A percentile compares a stretch with the other conserved stretches of the same genome.
phyloP scores from a whole-genome alignment of 2,888 invertebrate species.

The Margaritifera margaritifera region DNA sequence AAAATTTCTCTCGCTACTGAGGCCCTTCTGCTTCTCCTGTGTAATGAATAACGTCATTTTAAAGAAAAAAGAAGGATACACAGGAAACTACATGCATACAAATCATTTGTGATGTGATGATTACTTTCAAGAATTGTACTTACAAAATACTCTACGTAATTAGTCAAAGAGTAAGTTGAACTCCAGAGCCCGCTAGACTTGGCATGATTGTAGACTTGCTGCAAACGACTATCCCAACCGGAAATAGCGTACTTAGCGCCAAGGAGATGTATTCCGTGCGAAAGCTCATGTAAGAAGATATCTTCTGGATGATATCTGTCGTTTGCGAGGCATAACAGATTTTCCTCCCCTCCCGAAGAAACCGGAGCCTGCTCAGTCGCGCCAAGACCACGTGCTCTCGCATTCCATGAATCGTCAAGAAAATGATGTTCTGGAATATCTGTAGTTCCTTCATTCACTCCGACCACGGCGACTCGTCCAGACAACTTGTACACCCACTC shows the following conservation, averaged over 20 bases:
- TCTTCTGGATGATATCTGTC: conserved; percentile 37
- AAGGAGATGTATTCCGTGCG: conserved; percentile 49
- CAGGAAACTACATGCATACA: no score
- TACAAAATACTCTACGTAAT: conserved; percentile 46
- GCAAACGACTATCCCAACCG: conserved; percentile 37
- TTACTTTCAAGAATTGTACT: conserved; percentile 8
- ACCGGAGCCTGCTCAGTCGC: conserved; percentile 49
- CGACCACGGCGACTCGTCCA: conserved; percentile 57
- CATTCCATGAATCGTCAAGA: conserved; percentile 37
- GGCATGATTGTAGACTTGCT: conserved; percentile 30
- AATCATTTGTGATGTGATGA: no score
- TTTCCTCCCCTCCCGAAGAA: conserved; percentile 54
- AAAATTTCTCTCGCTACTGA: no score
- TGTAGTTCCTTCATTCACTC: conserved; percentile 35
- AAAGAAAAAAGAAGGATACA: no score
- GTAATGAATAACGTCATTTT: no score
- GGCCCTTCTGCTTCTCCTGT: no score
- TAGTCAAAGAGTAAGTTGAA: conserved; percentile 45
- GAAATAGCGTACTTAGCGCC: conserved; percentile 43
- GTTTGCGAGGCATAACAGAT: conserved; percentile 44
- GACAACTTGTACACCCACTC: conserved; percentile 49
- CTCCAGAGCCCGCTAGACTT: conserved; percentile 38
- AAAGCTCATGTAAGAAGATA: conserved; percentile 49
- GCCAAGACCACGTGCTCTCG: conserved; percentile 50
- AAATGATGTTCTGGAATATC: conserved; percentile 54